Evolutionary conservation across 2,888 invertebrate genomes (phyloP), one percentile per base, ranked within the genome.

Genomic region (Cryptosula pallasiana): DNA sequence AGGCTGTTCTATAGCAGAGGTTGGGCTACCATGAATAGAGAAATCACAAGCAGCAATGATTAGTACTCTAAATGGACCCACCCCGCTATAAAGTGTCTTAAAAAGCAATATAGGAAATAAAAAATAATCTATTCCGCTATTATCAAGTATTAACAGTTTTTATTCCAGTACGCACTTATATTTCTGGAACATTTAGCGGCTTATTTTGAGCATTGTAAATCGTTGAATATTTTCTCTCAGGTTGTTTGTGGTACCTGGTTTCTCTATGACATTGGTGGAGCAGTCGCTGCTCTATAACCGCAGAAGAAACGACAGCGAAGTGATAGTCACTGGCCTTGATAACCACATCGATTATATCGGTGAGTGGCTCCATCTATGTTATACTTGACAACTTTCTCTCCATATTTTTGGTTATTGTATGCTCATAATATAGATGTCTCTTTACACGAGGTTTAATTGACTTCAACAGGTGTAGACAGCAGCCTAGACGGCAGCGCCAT

Each of bases 271-370:
- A 29, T 87, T 98, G 45, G 92, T 97, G 76, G 98, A 98, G 84
- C 97, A 97, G 86, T 95, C 95, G 20, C 89, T 98, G 88, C 94
- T 94, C 1, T 86, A 98, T 77, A 98, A 98, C 83, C 87, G 97
- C 76, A 80, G 93, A 79, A 88, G 95, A 74, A 94, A 97, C 80
- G 95, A 95, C 82, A 92, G 93, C 80, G 79, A 81, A 72, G 74
- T 76, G 29, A 23, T 72, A 0, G 57, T 58, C 25, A 32, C 71
- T 9, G 73, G 69, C 1, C 23, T 71, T 1, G 72, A 71, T 35
- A 73, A 74, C 35, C 74, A 73, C 63, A 70, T 70, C 9, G 70
- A 71, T 23, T 71, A 71, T 58, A 23, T 55, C 13, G 57, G 57
- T 35, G 25, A 16, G 55, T 71, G 20, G 5, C n/a, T 29, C 16